Base-by-base conservation (phyloP, 2,113 vertebrate species). In the Rhinolophus ferrumequinum region DNA sequence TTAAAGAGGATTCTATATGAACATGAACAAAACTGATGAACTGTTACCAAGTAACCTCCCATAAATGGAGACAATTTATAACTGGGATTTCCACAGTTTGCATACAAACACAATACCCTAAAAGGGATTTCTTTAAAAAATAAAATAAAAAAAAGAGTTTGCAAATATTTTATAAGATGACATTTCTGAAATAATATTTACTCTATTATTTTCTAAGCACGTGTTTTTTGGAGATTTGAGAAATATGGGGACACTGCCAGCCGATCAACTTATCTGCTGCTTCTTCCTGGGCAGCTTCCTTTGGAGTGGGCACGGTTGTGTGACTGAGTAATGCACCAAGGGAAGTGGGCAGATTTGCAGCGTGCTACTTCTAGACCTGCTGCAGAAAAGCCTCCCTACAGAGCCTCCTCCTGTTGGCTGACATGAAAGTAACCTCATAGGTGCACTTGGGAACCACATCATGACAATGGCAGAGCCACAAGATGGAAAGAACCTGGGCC, bases 11-110 rank as follows among this genome's bases (percentile, higher is more conserved):
- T 60, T 35, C 30, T 30, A 56, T 44, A 60, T 14, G 24, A 80
- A 47, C 2, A 66, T 15, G 44, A 84, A 60, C 64, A 88, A 67
- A 89, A 67, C 16, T 33, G 41, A 77, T n/a, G 10, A 80, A 88
- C 52, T 28, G 70, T 96, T 80, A 94, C n/a, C 15, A 28, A 30
- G 4, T n/a, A 87, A 91, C 2, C 5, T 18, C 62, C 38, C 56
- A 58, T 54, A 95, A 81, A 85, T 69, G 19, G 82, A 79, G 67
- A 91, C 2, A 44, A 24, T 82, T 88, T 56, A 33, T 87, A 67
- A 70, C 58, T 72, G 19, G 77, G 66, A 81, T 90, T 88, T 60
- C 60, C 52, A 87, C n/a, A 8, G 4, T 79, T 18, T 56, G 16
- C 38, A 73, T 4, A 18, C 33, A 94, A 88, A 84, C 6, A 33